Evolutionary conservation across 2,797 vertebrate genomes (phyloP).

Genomic region (Anniella stebbinsi): DNA sequence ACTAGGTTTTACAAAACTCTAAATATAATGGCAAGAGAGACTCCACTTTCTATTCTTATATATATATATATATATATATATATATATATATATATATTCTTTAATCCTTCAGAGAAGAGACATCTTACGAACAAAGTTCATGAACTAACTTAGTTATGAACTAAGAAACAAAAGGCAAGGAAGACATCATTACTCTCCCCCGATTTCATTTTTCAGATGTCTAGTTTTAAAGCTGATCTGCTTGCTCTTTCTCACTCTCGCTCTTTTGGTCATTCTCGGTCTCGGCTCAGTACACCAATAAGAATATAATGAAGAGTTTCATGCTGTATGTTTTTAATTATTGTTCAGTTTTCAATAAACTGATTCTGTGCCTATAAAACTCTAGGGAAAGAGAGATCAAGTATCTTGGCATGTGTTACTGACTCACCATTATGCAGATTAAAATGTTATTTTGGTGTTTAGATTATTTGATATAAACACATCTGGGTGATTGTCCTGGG

Average conservation of each 20-base stretch:
- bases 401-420: slow-evolving; percentile 49
- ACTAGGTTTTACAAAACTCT: neutral
- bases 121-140: neutral
- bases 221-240: neutral
- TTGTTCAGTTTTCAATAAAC: slow-evolving; percentile 20
- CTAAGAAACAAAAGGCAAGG: neutral
- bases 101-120: neutral
- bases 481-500: slow-evolving; percentile 62
- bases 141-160: neutral
- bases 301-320: neutral
- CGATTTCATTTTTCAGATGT: neutral
- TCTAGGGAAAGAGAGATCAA: slow-evolving; percentile 31
- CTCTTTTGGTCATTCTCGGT: neutral
- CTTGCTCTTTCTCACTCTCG: no score
- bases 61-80: no score
- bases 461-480: slow-evolving; percentile 65
- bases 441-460: slow-evolving; percentile 64
- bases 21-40: neutral
- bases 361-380: slow-evolving; percentile 41
- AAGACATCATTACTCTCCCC: neutral
- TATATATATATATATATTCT: no score
- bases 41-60: neutral
- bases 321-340: neutral
- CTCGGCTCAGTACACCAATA: neutral
- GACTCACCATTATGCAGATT: slow-evolving; percentile 61